Conservation (phyloP, 2,113 vertebrate genomes). For the Pedetes capensis region DNA sequence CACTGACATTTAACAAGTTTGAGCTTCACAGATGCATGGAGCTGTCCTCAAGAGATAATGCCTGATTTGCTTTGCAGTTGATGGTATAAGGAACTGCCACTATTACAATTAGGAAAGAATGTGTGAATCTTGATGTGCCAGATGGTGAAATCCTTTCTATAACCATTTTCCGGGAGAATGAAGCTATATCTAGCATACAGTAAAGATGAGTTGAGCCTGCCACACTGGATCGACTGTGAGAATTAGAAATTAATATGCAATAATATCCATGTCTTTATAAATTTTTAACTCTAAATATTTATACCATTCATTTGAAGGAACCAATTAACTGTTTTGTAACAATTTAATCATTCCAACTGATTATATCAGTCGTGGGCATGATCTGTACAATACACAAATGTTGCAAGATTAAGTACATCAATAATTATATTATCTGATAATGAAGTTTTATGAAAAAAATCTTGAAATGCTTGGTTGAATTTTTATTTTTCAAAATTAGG, state of each 20-base stretch:
- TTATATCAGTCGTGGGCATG: background rate
- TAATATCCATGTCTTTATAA: background rate
- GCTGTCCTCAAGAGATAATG: background rate
- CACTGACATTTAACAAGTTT: background rate
- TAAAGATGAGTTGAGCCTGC: background rate
- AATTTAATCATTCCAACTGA: background rate
- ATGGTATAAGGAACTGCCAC: background rate
- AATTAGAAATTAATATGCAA: background rate
- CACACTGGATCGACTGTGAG: background rate
- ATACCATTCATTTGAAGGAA: background rate
- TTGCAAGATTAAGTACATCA: background rate
- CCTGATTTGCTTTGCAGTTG: background rate
- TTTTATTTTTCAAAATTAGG: conserved; percentile 24
- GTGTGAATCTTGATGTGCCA: background rate
- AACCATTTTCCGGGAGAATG: background rate
- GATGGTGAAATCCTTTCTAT: background rate
- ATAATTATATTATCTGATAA: background rate
- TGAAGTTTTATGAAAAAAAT: background rate
- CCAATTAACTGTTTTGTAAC: background rate
- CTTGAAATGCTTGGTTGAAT: background rate
- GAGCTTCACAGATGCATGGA: background rate
- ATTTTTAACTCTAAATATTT: conserved; percentile 35
- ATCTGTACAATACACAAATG: background rate
- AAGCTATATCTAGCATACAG: background rate
- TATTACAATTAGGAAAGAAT: background rate